phyloP scores from a whole-genome alignment of 2,797 vertebrate genomes.

The Lophius americanus region DNA sequence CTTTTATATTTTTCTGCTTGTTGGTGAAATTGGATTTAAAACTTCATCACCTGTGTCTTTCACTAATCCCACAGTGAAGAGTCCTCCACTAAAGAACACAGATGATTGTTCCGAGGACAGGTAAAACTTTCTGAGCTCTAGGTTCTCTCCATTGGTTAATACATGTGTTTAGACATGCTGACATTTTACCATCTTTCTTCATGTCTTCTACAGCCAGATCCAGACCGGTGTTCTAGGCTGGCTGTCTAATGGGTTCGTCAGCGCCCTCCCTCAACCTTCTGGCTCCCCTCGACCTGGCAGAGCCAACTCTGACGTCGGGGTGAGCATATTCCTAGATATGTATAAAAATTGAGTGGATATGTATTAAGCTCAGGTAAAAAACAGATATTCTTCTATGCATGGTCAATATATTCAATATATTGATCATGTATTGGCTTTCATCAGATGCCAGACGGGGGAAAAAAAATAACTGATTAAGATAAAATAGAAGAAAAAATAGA shows the following conservation, averaged over 20 bases:
- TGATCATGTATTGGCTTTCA: no score
- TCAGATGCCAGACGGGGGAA: background rate
- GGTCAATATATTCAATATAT: no score
- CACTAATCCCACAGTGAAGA: conserved; percentile 35
- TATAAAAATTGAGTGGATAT: background rate
- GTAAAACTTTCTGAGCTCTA: conserved; percentile 19
- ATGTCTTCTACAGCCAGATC: conserved; percentile 53
- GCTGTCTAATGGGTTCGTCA: conserved; percentile 81
- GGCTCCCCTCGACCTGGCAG: conserved; percentile 58
- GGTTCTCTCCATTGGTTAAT: background rate
- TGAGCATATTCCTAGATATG: conserved; percentile 32
- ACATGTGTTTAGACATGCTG: background rate
- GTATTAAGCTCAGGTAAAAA: no score
- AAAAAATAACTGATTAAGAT: background rate
- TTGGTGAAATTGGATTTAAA: background rate
- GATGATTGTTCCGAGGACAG: conserved; percentile 60
- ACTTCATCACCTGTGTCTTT: background rate
- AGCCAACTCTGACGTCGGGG: conserved; percentile 64
- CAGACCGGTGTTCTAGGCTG: conserved; percentile 79
- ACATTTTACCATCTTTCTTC: background rate
- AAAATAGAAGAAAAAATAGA: background rate
- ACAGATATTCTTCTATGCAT: no score
- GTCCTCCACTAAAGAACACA: conserved; percentile 39
- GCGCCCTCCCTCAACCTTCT: conserved; percentile 76
- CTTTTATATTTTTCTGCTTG: background rate